phyloP scores from a whole-genome alignment of 2,113 vertebrate genomes.

The Geococcyx californianus region DNA sequence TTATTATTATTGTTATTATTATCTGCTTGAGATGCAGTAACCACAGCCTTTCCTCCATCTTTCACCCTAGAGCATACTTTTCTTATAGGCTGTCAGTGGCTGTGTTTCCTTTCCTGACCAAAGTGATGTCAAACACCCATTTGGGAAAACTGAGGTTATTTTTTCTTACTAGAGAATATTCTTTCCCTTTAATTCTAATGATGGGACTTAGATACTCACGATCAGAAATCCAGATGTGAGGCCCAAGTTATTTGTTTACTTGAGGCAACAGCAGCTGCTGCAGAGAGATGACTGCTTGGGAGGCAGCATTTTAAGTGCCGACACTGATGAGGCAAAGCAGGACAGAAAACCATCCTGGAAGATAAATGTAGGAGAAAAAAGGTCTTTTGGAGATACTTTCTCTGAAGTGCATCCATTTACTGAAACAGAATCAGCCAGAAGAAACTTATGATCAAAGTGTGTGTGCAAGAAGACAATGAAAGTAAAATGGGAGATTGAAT shows the following conservation, averaged over 20 bases:
- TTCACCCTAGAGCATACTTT: rapidly evolving
- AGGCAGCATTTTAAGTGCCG: neutral
- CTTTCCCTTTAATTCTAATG: neutral
- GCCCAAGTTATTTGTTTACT: neutral
- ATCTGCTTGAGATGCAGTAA: neutral
- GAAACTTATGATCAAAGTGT: neutral
- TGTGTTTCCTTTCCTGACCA: neutral
- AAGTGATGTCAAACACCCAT: neutral
- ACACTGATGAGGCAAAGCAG: neutral
- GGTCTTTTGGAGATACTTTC: neutral
- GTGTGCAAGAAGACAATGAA: neutral
- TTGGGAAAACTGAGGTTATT: neutral
- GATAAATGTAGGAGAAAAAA: neutral
- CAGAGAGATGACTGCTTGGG: neutral
- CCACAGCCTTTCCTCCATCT: neutral
- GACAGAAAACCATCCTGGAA: neutral
- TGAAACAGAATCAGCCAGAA: neutral
- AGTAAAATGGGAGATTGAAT: neutral
- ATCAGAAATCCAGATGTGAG: neutral
- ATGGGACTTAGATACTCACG: neutral
- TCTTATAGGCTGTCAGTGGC: rapidly evolving
- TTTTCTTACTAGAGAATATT: neutral
- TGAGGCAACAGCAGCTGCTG: neutral
- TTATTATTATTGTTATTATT: neutral
- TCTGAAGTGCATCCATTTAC: neutral